Percentiles rank a stretch among this genome's conserved stretches.
Evolutionary conservation across 1,140 invertebrate genomes (phyloP).

Genomic region (Heliconius melpomene): DNA sequence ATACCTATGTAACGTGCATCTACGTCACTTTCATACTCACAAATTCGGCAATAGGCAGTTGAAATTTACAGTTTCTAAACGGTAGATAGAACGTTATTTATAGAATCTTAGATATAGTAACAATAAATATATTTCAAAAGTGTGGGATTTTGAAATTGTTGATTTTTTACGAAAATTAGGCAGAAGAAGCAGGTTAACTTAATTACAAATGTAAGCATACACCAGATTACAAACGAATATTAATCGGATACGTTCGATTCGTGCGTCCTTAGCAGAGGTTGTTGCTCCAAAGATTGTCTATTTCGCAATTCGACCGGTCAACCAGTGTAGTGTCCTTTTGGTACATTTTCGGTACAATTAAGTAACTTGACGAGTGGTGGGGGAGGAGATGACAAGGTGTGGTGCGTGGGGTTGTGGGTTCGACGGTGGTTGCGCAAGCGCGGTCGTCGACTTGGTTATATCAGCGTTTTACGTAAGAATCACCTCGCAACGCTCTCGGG

Average conservation of each 20-base stretch:
- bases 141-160: background rate
- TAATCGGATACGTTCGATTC: slow-evolving; percentile 33
- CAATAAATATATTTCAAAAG: background rate
- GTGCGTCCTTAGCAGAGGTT: slow-evolving; percentile 68
- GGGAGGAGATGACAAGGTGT: slow-evolving; percentile 53
- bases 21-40: slow-evolving; percentile 73
- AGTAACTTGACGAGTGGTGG: slow-evolving; percentile 64
- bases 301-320: slow-evolving; percentile 70
- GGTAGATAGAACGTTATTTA: background rate
- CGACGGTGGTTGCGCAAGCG: slow-evolving; percentile 71
- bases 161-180: background rate
- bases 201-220: slow-evolving; percentile 1
- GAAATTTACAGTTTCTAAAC: slow-evolving; percentile 14
- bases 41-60: slow-evolving; percentile 36
- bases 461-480: slow-evolving; percentile 77
- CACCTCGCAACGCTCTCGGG: slow-evolving; percentile 73
- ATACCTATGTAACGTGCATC: slow-evolving; percentile 61
- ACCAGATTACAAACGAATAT: slow-evolving; percentile 1
- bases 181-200: background rate
- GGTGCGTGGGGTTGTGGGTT: slow-evolving; percentile 76
- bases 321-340: slow-evolving; percentile 75
- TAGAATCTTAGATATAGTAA: background rate
- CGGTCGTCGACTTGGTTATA: slow-evolving; percentile 79
- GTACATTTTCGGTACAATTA: slow-evolving; percentile 77
- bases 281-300: slow-evolving; percentile 69